Evolutionary conservation across 2,797 vertebrate species (phyloP).

Genomic region (Heteromormyrus szaboi): DNA sequence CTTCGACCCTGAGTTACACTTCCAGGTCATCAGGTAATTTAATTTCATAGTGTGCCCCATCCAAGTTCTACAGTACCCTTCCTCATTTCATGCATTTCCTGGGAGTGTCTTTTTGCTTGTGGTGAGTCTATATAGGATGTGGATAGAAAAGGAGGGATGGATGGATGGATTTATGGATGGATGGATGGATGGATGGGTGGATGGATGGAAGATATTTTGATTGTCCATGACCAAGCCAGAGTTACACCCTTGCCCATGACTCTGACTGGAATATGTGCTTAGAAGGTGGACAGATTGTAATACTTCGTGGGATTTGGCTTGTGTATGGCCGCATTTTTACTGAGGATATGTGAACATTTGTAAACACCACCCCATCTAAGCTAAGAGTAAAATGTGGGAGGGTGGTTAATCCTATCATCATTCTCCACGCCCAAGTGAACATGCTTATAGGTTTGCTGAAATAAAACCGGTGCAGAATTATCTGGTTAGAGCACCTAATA

Average conservation of each 20-base stretch:
- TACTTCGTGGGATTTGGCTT: not conserved
- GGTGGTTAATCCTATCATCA: not conserved
- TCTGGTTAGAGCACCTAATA: not conserved
- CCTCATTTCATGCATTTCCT: not conserved
- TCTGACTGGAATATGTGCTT: not conserved
- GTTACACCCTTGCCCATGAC: not conserved
- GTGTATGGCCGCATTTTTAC: not conserved
- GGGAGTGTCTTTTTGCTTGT: not conserved
- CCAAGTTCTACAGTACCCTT: not conserved
- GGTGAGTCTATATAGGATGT: not conserved
- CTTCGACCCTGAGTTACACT: not conserved
- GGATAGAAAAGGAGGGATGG: not conserved
- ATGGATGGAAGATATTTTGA: not conserved
- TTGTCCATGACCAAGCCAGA: not conserved
- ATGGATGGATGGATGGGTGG: not conserved
- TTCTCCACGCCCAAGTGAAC: not conserved
- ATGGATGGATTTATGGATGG: not conserved
- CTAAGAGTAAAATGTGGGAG: not conserved
- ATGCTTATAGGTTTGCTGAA: constrained; percentile 2
- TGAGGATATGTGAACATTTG: not conserved
- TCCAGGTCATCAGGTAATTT: not conserved
- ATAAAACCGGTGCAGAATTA: not conserved
- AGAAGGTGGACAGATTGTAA: not conserved
- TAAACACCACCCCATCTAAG: not conserved
- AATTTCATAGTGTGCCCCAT: not conserved